Evolutionary conservation across 2,888 invertebrate genomes (phyloP), one percentile per base, ranked within the genome.

Genomic region (Vandiemenella viatica): DNA sequence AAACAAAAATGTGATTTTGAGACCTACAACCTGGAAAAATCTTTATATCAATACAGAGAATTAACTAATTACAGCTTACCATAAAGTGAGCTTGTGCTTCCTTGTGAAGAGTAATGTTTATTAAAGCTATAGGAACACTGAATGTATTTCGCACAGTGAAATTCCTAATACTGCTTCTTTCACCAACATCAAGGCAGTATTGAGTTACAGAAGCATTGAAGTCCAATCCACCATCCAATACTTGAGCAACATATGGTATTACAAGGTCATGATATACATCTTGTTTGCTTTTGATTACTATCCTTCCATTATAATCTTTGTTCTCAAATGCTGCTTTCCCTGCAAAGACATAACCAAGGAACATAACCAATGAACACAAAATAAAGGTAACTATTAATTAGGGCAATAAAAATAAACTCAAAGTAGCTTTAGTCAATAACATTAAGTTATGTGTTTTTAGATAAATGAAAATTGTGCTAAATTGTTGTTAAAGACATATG

Each of bases 111-210:
- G 78, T 75, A 40, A 83, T 73, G 63, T 85, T 83, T 53, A 79
- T 77, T 54, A 90, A 70, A 52, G 79, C 79, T 50, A 90, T 64
- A 7, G 86, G 78, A 57, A 78, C 72, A 59, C 77, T 74, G 64
- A 84, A 87, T 58, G 76, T 76, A 66, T 89, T 90, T 47, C 76
- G 75, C 51, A 86, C 71, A 46, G 71, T 68, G 55, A 83, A 69
- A 57, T 72, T 69, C 51, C 81, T 38, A 19, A 63, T 56, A 48
- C 61, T 62, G 18, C 62, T 59, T 10, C 57, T 49, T 59, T 60
- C 52, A 60, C 62, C 54, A 63, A 64, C 45, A 62, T 62, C 57
- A 64, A 65, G 59, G 40, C 55, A 55, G 37, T 67, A 76, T 53
- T 72, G 70, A 2, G 74, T 73, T 37, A 68, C 65, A 40, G 75